Base-by-base conservation (phyloP, 92 coral and sea anemone genomes). In the Zoanthus gigantus region DNA sequence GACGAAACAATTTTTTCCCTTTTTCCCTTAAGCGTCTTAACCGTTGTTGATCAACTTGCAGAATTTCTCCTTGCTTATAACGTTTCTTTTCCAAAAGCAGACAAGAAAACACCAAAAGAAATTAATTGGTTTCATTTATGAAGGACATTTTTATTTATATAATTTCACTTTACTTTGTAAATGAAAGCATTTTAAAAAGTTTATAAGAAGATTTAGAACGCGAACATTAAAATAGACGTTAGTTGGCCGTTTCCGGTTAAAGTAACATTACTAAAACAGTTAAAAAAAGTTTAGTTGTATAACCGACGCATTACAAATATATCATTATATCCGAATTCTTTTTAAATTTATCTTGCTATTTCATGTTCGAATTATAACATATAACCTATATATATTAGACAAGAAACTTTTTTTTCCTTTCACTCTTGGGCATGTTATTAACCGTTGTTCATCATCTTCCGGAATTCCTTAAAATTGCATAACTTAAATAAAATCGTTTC, bases 371-470 rank as follows among this genome's bases (percentile, higher is more conserved):
- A 63, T 23, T 63, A 63, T 63, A 63, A 63, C 71, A 63, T 18
- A 4, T 63, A 18, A 23, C 23, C 23, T 23, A 23, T 23, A 23
- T 23, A 23, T 23, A 23, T 23, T 23, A 23, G 23, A 23, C 23
- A 23, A 23, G 23, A 23, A 23, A 23, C 23, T 23, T 23, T 23
- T 23, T 23, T 23, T 23, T 23, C 23, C 23, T 23, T 23, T 23
- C 23, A 23, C 23, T 23, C 23, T 23, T 23, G 23, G 23, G 23
- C 23, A 23, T 23, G 23, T 23, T 28, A 13, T 69, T 69, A 69
- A 69, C 74, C 56, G 71, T 63, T 63, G 71, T 63, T 63, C 71
- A 63, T 63, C 71, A 63, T 63, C 71, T 63, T 63, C 71, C 71
- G 71, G 71, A 63, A 63, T 63, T 63, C 71, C 71, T 63, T 63